Percentiles rank a stretch among this genome's conserved stretches.
phyloP scores from a whole-genome alignment of 2,113 vertebrate genomes.

The Ageneiosus marmoratus region DNA sequence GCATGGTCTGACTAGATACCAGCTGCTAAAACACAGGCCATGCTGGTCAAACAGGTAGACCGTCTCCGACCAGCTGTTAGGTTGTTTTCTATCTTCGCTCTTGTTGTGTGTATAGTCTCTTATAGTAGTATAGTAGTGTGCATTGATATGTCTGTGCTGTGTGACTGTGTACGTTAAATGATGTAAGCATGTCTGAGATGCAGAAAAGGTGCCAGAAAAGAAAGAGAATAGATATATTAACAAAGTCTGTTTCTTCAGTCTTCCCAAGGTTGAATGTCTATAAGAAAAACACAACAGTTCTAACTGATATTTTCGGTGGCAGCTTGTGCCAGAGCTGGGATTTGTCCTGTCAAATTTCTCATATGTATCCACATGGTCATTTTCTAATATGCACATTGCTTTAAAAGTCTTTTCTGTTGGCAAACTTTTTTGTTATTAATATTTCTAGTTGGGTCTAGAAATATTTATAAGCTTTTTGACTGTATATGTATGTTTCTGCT shows the following conservation, averaged over 20 bases:
- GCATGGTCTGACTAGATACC: not conserved
- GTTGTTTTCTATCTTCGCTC: not conserved
- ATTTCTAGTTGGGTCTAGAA: not conserved
- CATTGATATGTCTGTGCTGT: not conserved
- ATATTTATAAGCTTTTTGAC: not conserved
- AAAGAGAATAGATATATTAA: not conserved
- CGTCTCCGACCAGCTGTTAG: not conserved
- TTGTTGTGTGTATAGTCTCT: not conserved
- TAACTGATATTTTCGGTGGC: no score
- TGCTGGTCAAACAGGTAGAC: not conserved
- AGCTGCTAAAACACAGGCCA: not conserved
- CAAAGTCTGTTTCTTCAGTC: not conserved
- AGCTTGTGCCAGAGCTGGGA: not conserved
- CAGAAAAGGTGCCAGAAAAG: not conserved
- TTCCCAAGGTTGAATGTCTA: not conserved
- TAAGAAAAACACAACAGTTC: not conserved
- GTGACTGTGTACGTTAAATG: not conserved
- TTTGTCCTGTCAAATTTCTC: not conserved
- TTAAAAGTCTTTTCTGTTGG: not conserved
- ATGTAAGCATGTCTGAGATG: not conserved
- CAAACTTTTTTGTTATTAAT: not conserved
- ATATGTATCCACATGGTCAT: not conserved
- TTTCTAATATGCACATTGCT: not conserved
- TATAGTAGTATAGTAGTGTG: no score
- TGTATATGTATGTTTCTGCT: not conserved